A percentile compares a stretch with the other conserved stretches of the same genome.
Conservation (phyloP, 2,797 vertebrate genomes). For the Pangasius sanitwongsei region DNA sequence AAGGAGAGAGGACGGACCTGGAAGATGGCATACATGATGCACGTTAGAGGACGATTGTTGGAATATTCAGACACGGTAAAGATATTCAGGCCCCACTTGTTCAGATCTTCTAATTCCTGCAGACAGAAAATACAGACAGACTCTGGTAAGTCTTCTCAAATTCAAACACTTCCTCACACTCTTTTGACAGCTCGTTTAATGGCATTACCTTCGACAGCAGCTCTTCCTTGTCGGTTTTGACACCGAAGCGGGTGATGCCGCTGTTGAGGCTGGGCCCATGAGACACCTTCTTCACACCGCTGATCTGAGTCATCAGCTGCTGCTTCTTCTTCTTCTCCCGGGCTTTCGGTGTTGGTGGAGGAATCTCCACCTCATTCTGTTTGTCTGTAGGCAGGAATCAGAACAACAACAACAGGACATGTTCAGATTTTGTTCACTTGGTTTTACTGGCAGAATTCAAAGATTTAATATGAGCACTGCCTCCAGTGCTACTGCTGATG, state of each 20-base stretch:
- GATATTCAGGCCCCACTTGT: constrained; percentile 98
- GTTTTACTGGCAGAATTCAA: neutral
- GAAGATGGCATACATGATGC: constrained; percentile 99
- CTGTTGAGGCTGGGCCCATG: constrained; percentile 91
- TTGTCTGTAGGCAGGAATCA: constrained; percentile 80
- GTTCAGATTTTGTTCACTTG: neutral
- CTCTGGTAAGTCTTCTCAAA: constrained; percentile 11
- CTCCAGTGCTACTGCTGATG: neutral
- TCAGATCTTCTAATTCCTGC: constrained; percentile 93
- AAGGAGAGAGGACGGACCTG: constrained; percentile 77
- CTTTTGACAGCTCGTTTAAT: neutral
- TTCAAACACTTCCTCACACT: neutral
- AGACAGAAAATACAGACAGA: constrained; percentile 23
- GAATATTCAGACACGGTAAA: constrained; percentile 95
- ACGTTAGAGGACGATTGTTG: constrained; percentile 90
- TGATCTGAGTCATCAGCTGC: constrained; percentile 98
- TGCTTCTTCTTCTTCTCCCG: constrained; percentile 95
- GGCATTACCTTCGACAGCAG: constrained; percentile 85
- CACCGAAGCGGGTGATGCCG: constrained; percentile 91
- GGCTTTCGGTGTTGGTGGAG: constrained; percentile 92
- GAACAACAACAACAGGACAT: constrained; percentile 13
- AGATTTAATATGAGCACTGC: neutral
- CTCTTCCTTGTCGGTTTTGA: constrained; percentile 95
- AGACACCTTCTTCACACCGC: constrained; percentile 94
- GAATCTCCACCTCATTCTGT: constrained; percentile 97